A percentile compares a stretch with the other conserved stretches of the same genome.
These are phyloP conservation scores for Cossypha heuglini DNA, from an alignment of 2,797 vertebrate genomes.

Conservation along the genomic window DNA sequence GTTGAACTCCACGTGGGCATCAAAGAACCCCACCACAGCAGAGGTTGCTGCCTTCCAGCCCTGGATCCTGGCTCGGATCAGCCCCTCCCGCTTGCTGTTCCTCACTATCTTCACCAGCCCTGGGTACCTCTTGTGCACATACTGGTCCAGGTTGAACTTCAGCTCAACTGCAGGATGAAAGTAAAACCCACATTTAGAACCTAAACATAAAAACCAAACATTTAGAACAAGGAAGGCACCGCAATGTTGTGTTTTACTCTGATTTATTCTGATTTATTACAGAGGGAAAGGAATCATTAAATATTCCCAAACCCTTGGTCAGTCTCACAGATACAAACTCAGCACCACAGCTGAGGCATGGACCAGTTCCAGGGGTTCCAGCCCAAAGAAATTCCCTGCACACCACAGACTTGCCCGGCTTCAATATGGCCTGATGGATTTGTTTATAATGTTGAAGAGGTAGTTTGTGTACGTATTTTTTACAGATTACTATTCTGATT, in stretches of 20 bases:
- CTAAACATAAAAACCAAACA: no score
- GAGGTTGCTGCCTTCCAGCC: constrained; percentile 95
- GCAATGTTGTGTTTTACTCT: neutral
- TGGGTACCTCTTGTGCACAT: constrained; percentile 90
- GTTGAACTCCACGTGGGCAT: constrained; percentile 98
- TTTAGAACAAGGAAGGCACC: neutral
- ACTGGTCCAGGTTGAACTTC: constrained; percentile 95
- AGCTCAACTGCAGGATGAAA: constrained; percentile 84
- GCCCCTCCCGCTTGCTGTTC: constrained; percentile 90
- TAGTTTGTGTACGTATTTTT: neutral
- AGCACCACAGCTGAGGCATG: rapidly evolving
- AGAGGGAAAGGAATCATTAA: neutral
- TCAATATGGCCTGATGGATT: neutral
- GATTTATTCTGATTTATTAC: neutral
- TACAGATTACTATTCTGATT: neutral
- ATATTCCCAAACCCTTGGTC: neutral
- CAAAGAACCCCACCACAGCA: constrained; percentile 93
- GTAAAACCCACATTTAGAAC: neutral
- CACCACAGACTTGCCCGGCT: neutral
- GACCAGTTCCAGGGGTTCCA: neutral
- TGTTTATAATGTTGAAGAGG: neutral
- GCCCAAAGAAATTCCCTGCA: neutral
- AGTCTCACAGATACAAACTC: neutral
- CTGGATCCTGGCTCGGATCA: constrained; percentile 94
- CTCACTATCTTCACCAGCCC: constrained; percentile 95